Evolutionary conservation across 2,113 vertebrate genomes (phyloP).

Genomic region (Gymnarchus niloticus): DNA sequence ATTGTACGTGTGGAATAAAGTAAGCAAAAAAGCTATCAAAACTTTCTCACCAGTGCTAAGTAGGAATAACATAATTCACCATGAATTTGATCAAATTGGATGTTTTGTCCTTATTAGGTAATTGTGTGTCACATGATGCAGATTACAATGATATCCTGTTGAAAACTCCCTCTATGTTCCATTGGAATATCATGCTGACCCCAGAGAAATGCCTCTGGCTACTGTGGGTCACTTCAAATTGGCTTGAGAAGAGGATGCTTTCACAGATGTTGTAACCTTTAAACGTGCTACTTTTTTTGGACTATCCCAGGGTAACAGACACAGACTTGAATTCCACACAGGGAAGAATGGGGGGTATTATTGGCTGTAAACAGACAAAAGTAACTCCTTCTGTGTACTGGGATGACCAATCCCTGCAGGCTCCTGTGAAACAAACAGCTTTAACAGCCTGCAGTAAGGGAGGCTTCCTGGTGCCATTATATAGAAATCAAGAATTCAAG

Average conservation of each 20-base stretch:
- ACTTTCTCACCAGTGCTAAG: background rate
- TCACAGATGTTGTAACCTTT: conserved; percentile 5
- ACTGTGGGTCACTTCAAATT: background rate
- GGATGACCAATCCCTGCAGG: background rate
- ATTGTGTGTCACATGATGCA: background rate
- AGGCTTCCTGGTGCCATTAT: background rate
- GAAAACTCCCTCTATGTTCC: background rate
- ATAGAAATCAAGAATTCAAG: background rate
- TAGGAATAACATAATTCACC: background rate
- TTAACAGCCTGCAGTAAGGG: background rate
- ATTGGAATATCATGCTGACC: background rate
- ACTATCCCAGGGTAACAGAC: background rate
- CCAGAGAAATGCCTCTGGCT: background rate
- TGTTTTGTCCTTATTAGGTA: background rate
- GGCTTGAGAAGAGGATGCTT: background rate
- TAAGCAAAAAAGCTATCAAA: no score
- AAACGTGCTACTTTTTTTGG: background rate
- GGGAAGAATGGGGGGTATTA: background rate
- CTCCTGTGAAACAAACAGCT: background rate
- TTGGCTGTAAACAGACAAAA: conserved; percentile 15
- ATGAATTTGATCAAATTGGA: background rate
- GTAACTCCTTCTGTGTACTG: background rate
- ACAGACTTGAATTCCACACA: conserved; percentile 3
- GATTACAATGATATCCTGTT: background rate
- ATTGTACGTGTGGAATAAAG: no score